Base-by-base conservation (phyloP, 1,140 invertebrate genomes). In the Magallana angulata region DNA sequence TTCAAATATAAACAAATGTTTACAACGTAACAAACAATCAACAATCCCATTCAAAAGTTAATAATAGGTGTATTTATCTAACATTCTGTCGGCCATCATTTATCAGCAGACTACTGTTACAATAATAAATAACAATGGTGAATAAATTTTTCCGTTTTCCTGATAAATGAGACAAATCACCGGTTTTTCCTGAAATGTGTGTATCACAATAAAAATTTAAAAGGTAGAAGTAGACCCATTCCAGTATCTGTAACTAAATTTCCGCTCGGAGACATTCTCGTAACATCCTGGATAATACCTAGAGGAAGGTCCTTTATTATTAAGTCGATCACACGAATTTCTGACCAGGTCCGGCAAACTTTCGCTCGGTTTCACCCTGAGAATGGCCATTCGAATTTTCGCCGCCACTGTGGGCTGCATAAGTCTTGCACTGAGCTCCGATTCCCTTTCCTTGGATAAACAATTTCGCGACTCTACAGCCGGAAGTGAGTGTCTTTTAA, bases 321-420 rank as follows among this genome's bases (percentile, higher is more conserved):
- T 48, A 30, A 36, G 36, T 4, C 68, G 68, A 36, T 76, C 68
- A 76, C 68, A 76, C 5, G 68, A 76, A 76, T 30, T 76, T 24
- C 24, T 30, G 9, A 76, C 24, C 12, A 76, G 24, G 7, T 36
- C 24, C 9, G 68, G 68, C 9, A 76, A 12, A 30, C 24, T 76
- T 12, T 76, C 68, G 9, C 8, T 24, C 2, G 68, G 24, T 7
- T 76, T 76, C 24, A 76, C 68, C 24, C 12, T 36, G 8, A 76
- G 68, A 8, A 7, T 30, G 14, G 68, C 68, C 24, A 4, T 30
- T 3, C 68, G 68, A 76, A 76, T 76, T 30, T 36, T 76, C 1
- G 68, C 24, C 36, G 68, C 68, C 7, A 76, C 68, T 3, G 68
- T 76, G 18, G 68, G 68, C 24, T 76, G 68, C 68, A 76, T 76